A percentile compares a stretch with the other conserved stretches of the same genome.
These are phyloP conservation scores for Petaurus breviceps DNA, from an alignment of 2,113 vertebrate species.

Conservation along the genomic window DNA sequence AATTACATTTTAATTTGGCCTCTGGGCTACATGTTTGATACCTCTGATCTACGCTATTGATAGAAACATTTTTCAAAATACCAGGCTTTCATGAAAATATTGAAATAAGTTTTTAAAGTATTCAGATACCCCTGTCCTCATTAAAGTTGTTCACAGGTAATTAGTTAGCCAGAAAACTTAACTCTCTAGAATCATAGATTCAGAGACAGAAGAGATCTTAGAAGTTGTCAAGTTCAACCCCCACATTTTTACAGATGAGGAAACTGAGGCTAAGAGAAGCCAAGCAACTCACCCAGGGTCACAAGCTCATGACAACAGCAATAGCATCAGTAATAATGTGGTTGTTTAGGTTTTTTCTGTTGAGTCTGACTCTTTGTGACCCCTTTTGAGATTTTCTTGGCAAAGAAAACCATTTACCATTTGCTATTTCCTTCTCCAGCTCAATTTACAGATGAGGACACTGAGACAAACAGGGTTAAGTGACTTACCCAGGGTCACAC, in stretches of 20 bases:
- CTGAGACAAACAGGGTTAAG: neutral
- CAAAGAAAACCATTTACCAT: neutral
- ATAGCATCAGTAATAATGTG: neutral
- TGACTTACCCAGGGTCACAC: neutral
- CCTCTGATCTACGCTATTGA: neutral
- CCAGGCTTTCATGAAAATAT: neutral
- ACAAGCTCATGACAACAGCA: neutral
- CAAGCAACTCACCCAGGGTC: neutral
- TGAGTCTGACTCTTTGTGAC: neutral
- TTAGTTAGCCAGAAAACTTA: neutral
- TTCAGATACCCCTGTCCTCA: neutral
- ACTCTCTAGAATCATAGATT: neutral
- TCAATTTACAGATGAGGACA: neutral
- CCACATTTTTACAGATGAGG: neutral
- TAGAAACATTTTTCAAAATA: neutral
- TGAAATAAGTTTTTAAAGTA: neutral
- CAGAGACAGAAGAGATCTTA: neutral
- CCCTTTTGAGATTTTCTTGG: neutral
- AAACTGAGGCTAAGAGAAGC: neutral
- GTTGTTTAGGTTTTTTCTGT: neutral
- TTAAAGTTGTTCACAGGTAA: neutral
- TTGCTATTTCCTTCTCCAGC: neutral
- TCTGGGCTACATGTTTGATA: neutral
- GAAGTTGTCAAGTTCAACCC: neutral
- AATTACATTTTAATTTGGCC: neutral